Base-by-base conservation (phyloP, 1,140 invertebrate species). In the Micrasema minimum region DNA sequence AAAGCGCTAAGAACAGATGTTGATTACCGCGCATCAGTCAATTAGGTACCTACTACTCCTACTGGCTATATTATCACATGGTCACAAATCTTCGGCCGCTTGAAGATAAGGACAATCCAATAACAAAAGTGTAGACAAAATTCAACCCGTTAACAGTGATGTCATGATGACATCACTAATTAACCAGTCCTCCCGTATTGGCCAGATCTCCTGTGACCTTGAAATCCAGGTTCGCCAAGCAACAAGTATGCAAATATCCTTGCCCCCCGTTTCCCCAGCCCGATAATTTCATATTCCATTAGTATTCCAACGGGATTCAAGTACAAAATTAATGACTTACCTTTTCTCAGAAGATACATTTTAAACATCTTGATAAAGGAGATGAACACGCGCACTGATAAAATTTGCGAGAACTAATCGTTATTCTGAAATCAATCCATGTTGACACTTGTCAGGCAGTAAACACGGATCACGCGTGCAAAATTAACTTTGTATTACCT, bases 221-320 rank as follows among this genome's bases (percentile, higher is more conserved):
- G 74, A 69, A 35, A 55, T n/a, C 48, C 59, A 57, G 61, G 65
- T 55, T 59, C 45, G 68, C 62, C 65, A 68, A 72, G 74, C 74
- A 72, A 75, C 74, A 72, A 72, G 74, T 75, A 75, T 75, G 74
- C 74, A 72, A 72, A 75, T 75, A 75, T 72, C 64, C 73, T 68
- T 72, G 46, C 57, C 53, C 61, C 50, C 38, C 61, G 41, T 57
- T 16, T 16, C 23, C 62, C 26, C 23, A 37, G 41, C n/a, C 43
- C 23, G 23, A 5, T 22, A 11, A 35, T 37, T 14, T 11, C 14
- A 31, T 22, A 57, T 37, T 31, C n/a, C 23, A 35, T n/a, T 10
- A 37, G 10, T 6, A 22, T 23, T 12, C 18, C 26, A 31, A 10
- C 12, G 23, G 9, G 50, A 22, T 51, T 14, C 0, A 45, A 45